These are phyloP conservation scores for Limnephilus auricula DNA, from an alignment of 2,888 invertebrate genomes.

Conservation along the genomic window DNA sequence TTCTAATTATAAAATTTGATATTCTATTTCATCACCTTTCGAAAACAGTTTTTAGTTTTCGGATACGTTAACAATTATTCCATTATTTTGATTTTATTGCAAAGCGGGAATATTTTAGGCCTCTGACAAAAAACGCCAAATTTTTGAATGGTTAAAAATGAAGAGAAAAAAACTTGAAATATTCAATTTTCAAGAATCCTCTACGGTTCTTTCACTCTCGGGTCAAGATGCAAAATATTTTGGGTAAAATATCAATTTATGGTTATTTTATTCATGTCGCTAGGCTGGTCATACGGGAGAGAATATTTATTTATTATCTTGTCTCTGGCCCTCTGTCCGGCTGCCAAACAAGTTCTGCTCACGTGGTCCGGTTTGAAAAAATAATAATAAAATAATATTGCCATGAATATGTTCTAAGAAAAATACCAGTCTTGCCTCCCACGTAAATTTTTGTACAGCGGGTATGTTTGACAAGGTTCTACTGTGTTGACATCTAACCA, in stretches of 20 bases:
- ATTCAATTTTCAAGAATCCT: neutral
- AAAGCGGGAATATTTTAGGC: no score
- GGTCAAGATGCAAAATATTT: conserved; percentile 41
- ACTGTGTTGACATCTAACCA: neutral
- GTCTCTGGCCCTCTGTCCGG: neutral
- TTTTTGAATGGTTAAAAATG: no score
- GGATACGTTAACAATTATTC: no score
- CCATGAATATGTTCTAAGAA: neutral
- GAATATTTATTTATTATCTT: conserved; percentile 3
- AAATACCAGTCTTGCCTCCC: neutral
- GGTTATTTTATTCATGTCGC: conserved; percentile 39
- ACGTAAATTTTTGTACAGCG: neutral
- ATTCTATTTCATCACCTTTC: no score
- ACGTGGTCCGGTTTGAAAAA: neutral
- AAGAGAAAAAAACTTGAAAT: neutral
- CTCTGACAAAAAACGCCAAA: no score
- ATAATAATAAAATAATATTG: neutral
- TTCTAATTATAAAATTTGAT: no score
- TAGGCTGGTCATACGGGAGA: neutral
- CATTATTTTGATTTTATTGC: no score
- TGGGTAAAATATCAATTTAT: conserved; percentile 41
- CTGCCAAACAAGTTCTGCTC: neutral
- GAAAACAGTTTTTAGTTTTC: no score
- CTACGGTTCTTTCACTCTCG: neutral
- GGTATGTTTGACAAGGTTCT: neutral